Evolutionary conservation across 2,113 vertebrate species (phyloP).

Genomic region (Brienomyrus longianalis): DNA sequence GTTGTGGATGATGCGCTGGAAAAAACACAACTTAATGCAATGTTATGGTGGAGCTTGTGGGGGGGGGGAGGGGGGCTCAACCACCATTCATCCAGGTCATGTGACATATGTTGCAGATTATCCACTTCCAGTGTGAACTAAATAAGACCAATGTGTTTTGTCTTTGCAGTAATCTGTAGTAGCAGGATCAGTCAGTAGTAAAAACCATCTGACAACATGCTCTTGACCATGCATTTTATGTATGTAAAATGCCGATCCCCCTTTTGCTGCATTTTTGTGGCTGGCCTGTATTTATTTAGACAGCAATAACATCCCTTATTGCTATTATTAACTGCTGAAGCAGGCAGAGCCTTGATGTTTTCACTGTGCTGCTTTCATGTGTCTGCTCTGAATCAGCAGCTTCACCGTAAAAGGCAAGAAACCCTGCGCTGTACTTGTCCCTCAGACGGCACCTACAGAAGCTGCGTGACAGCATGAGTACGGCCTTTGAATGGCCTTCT

Average conservation of each 20-base stretch:
- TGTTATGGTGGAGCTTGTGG: neutral
- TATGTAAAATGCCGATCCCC: neutral
- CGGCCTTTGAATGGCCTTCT: neutral
- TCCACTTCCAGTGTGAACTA: neutral
- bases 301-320: neutral
- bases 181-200: neutral
- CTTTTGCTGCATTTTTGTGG: neutral
- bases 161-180: neutral
- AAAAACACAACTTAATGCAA: neutral
- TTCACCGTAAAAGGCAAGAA: conserved; percentile 17
- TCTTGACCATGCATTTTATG: neutral
- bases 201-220: neutral
- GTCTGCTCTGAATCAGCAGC: neutral
- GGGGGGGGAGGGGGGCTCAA: neutral
- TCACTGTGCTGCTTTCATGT: neutral
- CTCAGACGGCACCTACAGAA: neutral
- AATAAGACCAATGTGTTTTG: neutral
- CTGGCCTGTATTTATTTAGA: neutral
- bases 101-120: neutral
- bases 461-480: no score
- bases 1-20: neutral
- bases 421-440: neutral
- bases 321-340: neutral
- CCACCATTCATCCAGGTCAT: neutral
- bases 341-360: neutral